Evolutionary conservation across 2,113 vertebrate species (phyloP).

Genomic region (Gymnarchus niloticus): DNA sequence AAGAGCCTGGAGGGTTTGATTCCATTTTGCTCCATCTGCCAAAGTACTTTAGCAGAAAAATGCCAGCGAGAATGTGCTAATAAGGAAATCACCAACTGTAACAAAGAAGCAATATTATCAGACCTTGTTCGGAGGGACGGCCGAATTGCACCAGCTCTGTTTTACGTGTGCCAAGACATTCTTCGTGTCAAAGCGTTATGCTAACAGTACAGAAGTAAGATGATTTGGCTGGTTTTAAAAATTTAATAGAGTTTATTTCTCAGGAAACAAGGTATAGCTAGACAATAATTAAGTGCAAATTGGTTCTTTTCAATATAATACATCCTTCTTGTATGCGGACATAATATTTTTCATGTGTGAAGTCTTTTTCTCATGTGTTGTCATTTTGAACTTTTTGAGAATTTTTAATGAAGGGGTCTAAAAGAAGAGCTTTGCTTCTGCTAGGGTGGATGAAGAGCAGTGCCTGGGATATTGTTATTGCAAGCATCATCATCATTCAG

Average conservation of each 20-base stretch:
- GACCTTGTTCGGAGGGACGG: constrained; percentile 33
- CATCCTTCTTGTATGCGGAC: neutral
- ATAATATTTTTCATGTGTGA: neutral
- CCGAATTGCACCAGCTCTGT: constrained; percentile 39
- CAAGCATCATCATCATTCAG: neutral
- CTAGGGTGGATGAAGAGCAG: neutral
- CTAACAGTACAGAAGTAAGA: neutral
- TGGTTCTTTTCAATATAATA: constrained; percentile 10
- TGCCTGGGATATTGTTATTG: neutral
- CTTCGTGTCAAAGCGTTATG: neutral
- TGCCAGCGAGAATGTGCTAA: constrained; percentile 42
- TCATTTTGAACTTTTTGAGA: constrained; percentile 36
- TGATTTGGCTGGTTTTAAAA: neutral
- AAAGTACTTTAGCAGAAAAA: constrained; percentile 40
- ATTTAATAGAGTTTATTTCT: constrained; percentile 13
- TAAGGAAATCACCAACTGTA: constrained; percentile 46
- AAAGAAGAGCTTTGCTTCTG: neutral
- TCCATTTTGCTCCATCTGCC: constrained; percentile 36
- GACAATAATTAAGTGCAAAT: neutral
- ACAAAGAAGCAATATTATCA: constrained; percentile 43
- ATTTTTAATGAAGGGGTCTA: constrained; percentile 29
- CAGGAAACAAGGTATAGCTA: neutral
- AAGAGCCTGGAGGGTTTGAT: constrained; percentile 23
- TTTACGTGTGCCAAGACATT: constrained; percentile 7
- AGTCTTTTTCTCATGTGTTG: constrained; percentile 24